These are phyloP conservation scores for sheep (Ovis aries) DNA, from an alignment of 2,113 vertebrate genomes.

Conservation along the genomic window ARS-UI_Ramb_v3.0 NC_056080.1:136655501-136656000, in stretches of 20 bases:
- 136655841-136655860: background rate
- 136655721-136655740: background rate
- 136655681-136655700: background rate
- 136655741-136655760: background rate
- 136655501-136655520: background rate
- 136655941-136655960: background rate
- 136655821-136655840: background rate
- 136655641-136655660: slow-evolving; percentile 17
- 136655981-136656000: background rate
- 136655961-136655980: background rate
- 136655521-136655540: background rate
- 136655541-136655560: background rate
- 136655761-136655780: background rate
- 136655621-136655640: slow-evolving; percentile 2
- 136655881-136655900: background rate
- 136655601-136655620: slow-evolving; percentile 9
- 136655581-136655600: background rate
- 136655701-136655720: background rate
- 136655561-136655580: background rate
- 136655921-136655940: background rate
- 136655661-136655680: slow-evolving; percentile 22
- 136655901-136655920: background rate
- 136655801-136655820: background rate
- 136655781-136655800: background rate
- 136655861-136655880: background rate